Conservation (phyloP, 2,888 invertebrate genomes). For the Sinhomidia bicolor region DNA sequence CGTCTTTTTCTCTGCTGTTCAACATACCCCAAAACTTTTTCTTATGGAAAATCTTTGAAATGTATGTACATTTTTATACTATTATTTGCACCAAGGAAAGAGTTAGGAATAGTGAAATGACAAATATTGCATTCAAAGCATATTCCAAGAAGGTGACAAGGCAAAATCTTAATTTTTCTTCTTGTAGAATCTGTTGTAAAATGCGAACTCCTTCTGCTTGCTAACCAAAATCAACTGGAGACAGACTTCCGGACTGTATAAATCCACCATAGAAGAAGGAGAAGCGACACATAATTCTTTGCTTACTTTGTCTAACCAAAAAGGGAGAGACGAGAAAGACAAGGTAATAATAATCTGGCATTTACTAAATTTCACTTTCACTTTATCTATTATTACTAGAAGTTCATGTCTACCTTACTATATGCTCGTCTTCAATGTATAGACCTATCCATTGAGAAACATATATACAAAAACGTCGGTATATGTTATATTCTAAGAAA, state of each 20-base stretch:
- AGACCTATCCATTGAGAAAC: no score
- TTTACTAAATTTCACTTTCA: slow-evolving; percentile 61
- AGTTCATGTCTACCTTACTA: not conserved
- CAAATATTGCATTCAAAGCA: slow-evolving; percentile 69
- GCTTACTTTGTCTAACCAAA: not conserved
- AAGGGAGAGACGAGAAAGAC: slow-evolving; percentile 23
- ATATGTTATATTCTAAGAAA: no score
- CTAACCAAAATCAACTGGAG: slow-evolving; percentile 50
- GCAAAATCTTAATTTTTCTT: slow-evolving; percentile 49
- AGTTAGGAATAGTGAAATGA: slow-evolving; percentile 50
- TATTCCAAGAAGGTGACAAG: slow-evolving; percentile 67
- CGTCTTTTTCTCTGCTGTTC: not conserved
- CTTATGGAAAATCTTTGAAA: not conserved
- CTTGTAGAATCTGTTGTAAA: slow-evolving; percentile 47
- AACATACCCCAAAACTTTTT: not conserved
- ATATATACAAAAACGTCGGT: no score
- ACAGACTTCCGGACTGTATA: slow-evolving; percentile 14
- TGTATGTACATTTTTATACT: not conserved
- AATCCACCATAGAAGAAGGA: not conserved
- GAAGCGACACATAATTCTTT: slow-evolving; percentile 11
- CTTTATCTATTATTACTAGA: slow-evolving; percentile 24
- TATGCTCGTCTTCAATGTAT: not conserved
- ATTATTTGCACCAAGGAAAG: not conserved
- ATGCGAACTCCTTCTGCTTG: slow-evolving; percentile 57
- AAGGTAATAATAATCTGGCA: slow-evolving; percentile 65